These are phyloP conservation scores for Oopsacas minuta DNA, from an alignment of 37 sponge, comb jelly and placozoan species.

Conservation along the genomic window DNA sequence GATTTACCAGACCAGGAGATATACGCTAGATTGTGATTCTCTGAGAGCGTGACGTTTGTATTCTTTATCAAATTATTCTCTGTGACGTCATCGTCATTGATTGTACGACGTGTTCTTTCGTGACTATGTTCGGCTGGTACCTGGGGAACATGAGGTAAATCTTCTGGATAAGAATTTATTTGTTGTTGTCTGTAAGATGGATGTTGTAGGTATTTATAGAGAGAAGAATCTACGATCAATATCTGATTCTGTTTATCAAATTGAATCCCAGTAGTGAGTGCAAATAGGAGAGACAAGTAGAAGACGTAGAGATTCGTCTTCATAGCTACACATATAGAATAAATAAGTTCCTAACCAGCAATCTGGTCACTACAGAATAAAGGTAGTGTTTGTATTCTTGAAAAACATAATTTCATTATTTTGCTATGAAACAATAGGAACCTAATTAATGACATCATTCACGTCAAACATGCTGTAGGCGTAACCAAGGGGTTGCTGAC, in stretches of 20 bases:
- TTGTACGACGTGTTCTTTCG: not conserved
- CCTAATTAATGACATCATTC: no score
- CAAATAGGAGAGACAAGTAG: not conserved
- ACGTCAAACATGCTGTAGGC: no score
- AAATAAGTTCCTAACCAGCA: no score
- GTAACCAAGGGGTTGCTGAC: no score
- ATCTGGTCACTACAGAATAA: no score
- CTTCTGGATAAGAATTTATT: not conserved
- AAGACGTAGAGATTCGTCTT: not conserved
- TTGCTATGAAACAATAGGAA: no score
- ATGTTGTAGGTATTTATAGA: not conserved
- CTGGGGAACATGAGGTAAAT: not conserved
- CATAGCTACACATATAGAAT: not conserved
- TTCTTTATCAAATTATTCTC: not conserved
- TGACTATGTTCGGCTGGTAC: not conserved
- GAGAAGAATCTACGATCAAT: not conserved
- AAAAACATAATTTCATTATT: no score
- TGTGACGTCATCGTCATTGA: not conserved
- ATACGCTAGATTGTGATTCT: conserved; percentile 26
- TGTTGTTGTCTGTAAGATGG: not conserved
- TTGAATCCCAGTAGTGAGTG: not conserved
- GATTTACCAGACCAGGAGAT: conserved; percentile 37
- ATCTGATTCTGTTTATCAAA: not conserved
- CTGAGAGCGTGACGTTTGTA: not conserved
- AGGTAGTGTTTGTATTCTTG: no score